These are phyloP conservation scores for Hipparchia semele DNA, from an alignment of 2,888 invertebrate species.

Conservation along the genomic window DNA sequence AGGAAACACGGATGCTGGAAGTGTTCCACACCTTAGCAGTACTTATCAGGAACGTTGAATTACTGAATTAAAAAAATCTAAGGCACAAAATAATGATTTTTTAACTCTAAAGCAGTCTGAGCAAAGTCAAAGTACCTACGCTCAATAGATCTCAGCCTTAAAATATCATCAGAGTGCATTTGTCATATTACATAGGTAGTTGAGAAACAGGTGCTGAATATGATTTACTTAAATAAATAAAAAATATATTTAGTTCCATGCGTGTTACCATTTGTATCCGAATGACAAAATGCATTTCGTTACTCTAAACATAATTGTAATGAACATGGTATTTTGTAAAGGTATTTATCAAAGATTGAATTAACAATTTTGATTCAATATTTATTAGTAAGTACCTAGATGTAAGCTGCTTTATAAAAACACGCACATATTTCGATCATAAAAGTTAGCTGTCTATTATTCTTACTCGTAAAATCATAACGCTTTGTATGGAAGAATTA, in stretches of 20 bases:
- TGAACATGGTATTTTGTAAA: neutral
- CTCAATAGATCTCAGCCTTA: too few species aligned
- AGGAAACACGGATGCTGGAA: too few species aligned
- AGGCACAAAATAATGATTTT: too few species aligned
- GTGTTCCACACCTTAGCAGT: too few species aligned
- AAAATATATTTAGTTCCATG: neutral
- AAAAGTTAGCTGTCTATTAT: neutral
- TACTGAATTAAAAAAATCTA: neutral
- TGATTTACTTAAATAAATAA: neutral
- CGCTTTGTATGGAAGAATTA: neutral
- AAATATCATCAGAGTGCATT: too few species aligned
- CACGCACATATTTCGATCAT: constrained; percentile 9
- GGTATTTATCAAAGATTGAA: neutral
- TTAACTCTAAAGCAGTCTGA: too few species aligned
- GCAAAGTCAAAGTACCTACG: too few species aligned
- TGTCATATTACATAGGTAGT: neutral
- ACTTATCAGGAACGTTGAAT: too few species aligned
- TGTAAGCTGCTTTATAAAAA: constrained; percentile 5
- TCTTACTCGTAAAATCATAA: neutral
- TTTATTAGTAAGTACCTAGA: neutral
- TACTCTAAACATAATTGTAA: too few species aligned
- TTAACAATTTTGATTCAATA: neutral
- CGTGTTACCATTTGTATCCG: constrained; percentile 1
- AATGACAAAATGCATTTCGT: neutral
- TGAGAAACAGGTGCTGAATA: constrained; percentile 2